phyloP scores from a whole-genome alignment of 2,797 vertebrate species.

The Halcyon chelicuti region DNA sequence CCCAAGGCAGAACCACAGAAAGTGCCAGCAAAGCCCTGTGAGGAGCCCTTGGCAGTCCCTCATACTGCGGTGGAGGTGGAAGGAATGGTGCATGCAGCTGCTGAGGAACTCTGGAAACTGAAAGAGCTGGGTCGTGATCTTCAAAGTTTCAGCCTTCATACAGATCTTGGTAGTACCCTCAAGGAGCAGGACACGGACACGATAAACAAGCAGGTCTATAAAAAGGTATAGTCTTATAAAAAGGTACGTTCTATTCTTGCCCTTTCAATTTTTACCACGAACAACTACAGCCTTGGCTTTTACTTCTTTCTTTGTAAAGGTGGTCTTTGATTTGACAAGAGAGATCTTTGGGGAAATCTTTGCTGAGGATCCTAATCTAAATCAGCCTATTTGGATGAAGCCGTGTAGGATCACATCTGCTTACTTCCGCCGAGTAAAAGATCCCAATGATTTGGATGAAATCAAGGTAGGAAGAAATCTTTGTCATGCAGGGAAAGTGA shows the following conservation, averaged over 20 bases:
- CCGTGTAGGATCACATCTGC: conserved; percentile 84
- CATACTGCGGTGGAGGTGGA: conserved; percentile 88
- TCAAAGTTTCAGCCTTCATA: conserved; percentile 75
- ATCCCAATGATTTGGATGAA: conserved; percentile 84
- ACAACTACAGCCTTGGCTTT: background rate
- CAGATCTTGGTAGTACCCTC: conserved; percentile 75
- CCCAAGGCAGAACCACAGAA: conserved; percentile 79
- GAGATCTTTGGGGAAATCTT: conserved; percentile 95
- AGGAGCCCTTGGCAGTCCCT: conserved; percentile 91
- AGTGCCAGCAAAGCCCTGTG: conserved; percentile 82
- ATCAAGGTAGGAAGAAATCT: conserved; percentile 85
- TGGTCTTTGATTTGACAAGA: conserved; percentile 93
- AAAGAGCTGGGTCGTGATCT: conserved; percentile 82
- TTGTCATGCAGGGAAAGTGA: background rate
- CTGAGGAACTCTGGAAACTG: conserved; percentile 90
- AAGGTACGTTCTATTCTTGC: background rate
- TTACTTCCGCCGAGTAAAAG: conserved; percentile 89
- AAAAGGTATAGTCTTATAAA: conserved; percentile 81
- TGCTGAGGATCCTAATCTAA: conserved; percentile 89
- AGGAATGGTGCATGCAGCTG: conserved; percentile 86
- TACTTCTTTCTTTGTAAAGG: conserved; percentile 77
- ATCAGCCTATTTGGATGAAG: conserved; percentile 94
- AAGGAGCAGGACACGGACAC: conserved; percentile 83
- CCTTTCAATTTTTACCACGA: background rate
- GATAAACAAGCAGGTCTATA: conserved; percentile 88